A percentile compares a stretch with the other conserved stretches of the same genome.
These are phyloP conservation scores for Hoplodrina ambigua DNA, from an alignment of 2,888 invertebrate species.

Conservation along the genomic window DNA sequence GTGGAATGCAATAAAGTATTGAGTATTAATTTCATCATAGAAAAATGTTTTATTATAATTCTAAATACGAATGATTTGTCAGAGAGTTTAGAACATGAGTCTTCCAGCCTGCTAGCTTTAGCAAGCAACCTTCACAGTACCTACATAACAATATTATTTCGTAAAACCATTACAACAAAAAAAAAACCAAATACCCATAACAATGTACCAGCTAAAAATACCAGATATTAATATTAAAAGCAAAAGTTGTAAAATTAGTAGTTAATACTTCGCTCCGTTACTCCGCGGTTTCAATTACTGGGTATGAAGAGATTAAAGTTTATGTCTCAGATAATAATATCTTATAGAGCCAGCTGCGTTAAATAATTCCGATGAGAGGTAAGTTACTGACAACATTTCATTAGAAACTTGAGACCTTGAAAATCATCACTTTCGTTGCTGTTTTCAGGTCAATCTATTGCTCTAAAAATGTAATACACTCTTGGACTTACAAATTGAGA, in stretches of 20 bases:
- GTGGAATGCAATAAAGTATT: too few relatives aligned
- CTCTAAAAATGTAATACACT: not conserved
- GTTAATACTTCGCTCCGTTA: slow-evolving; percentile 2
- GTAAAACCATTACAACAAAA: too few relatives aligned
- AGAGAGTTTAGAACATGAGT: too few relatives aligned
- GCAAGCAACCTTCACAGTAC: too few relatives aligned
- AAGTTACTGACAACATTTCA: slow-evolving; percentile 15
- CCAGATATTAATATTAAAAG: slow-evolving; percentile 1
- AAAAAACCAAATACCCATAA: too few relatives aligned
- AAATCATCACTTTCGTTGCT: slow-evolving; percentile 4
- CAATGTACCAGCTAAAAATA: not conserved
- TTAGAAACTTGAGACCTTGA: slow-evolving; percentile 23
- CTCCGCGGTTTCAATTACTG: slow-evolving; percentile 15
- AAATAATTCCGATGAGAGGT: slow-evolving; percentile 3
- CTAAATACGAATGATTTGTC: too few relatives aligned
- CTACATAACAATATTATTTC: too few relatives aligned
- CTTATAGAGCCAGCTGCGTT: slow-evolving; percentile 1
- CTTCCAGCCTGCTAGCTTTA: too few relatives aligned
- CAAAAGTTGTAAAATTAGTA: not conserved
- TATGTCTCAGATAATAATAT: slow-evolving; percentile 37
- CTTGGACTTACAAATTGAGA: not conserved
- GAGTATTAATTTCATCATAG: too few relatives aligned
- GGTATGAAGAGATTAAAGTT: slow-evolving; percentile 39
- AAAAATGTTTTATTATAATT: too few relatives aligned
- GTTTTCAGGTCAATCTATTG: slow-evolving; percentile 6